Conservation (phyloP, 2,797 vertebrate species). For the Diplodus puntazzo region DNA sequence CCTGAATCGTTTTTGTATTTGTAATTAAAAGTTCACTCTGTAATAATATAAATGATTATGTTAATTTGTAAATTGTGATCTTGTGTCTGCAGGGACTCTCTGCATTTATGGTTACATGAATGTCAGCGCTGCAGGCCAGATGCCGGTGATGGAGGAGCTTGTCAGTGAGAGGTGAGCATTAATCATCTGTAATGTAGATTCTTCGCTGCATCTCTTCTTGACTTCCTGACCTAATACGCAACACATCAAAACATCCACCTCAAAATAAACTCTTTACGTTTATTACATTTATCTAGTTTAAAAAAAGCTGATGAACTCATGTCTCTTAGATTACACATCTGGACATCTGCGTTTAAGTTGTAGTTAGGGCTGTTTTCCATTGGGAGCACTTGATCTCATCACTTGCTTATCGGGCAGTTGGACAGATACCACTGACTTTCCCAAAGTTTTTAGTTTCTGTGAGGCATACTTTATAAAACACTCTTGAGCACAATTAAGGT, state of each 20-base stretch:
- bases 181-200: conserved; percentile 10
- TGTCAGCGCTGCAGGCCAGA: conserved; percentile 78
- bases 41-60: conserved; percentile 24
- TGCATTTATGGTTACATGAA: conserved; percentile 82
- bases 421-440: neutral
- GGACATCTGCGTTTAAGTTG: too few relatives aligned
- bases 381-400: too few relatives aligned
- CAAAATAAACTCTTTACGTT: neutral
- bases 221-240: neutral
- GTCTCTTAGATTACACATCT: neutral
- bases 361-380: too few relatives aligned
- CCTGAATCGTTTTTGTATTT: conserved; percentile 19
- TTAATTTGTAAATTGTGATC: conserved; percentile 32
- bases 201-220: conserved; percentile 12
- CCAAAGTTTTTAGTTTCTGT: too few relatives aligned
- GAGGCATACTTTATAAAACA: neutral
- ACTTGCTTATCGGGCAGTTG: neutral
- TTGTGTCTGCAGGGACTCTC: conserved; percentile 73
- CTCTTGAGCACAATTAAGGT: neutral
- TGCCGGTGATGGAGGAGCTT: conserved; percentile 82
- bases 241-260: neutral
- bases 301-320: neutral
- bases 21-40: conserved; percentile 30
- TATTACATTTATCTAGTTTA: neutral
- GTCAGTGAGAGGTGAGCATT: conserved; percentile 78